Evolutionary conservation across 2,888 invertebrate species (phyloP), one percentile per base, ranked within the genome.

Genomic region (Buathra laborator): DNA sequence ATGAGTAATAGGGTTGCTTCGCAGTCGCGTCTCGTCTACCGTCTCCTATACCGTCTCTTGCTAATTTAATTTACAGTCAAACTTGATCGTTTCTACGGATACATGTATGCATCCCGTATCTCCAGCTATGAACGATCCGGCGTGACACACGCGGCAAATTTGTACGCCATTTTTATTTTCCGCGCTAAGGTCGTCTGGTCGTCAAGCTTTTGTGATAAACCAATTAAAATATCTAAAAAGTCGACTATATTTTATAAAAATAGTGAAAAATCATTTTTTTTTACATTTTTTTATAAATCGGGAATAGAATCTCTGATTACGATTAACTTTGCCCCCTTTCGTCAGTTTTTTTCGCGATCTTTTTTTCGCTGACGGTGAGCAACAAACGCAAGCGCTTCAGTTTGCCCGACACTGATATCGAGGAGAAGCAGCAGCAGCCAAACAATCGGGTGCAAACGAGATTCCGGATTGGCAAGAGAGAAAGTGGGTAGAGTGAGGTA

Each of bases 61-160:
- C 72, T 80, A 72, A 66, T 80, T 80, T 74, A 74, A 74, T 80
- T 80, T 67, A 74, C 16, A 72, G 72, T 74, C 66, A 67, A 80
- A 80, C 56, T 72, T 80, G 44, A 32, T 19, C 43, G 79, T 62
- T 24, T 4, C 24, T 19, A 37, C 9, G 12, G 14, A 72, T 72
- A 59, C 12, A 48, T 51, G 46, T 51, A 75, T 37, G 37, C 37
- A 5, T 1, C 37, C 32, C n/a, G 62, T 32, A 14, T 5, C 19
- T 24, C 14, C 12, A 14, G 32, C 29, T 51, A 64, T n/a, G 14
- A 46, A 46, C 74, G 48, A 62, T 62, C 62, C n/a, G 46, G n/a
- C 59, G 24, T 44, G 44, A 29, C 32, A 32, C 51, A 48, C 37
- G 32, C 32, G 48, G 48, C 37, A 66, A 76, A 76, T 66, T 66